Evolutionary conservation across 2,113 vertebrate species (phyloP).

Genomic region (Melanerpes aurifrons): DNA sequence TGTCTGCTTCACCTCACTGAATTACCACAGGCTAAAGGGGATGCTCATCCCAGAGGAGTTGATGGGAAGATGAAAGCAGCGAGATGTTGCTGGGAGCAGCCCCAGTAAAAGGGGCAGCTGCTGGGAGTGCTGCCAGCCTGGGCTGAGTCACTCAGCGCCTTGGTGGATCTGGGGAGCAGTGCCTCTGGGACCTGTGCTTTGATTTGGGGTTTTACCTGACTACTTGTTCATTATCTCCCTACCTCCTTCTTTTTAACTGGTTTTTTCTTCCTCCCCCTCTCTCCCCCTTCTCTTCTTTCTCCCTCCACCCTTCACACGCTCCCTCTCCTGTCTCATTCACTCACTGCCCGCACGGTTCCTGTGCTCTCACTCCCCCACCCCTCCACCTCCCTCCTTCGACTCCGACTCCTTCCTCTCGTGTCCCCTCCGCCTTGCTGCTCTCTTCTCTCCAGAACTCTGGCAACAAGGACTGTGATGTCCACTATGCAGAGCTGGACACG

Average conservation of each 20-base stretch:
- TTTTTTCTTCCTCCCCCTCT: constrained; percentile 20
- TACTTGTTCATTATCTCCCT: constrained; percentile 38
- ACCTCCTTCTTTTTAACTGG: constrained; percentile 55
- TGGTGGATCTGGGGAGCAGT: neutral
- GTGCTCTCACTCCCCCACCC: neutral
- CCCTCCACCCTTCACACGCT: neutral
- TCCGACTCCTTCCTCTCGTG: neutral
- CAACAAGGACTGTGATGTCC: constrained; percentile 88
- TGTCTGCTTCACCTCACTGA: neutral
- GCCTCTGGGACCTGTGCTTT: neutral
- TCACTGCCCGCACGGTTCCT: neutral
- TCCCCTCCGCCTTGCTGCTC: constrained; percentile 75
- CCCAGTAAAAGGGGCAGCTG: neutral
- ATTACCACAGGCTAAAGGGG: neutral
- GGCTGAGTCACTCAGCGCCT: neutral
- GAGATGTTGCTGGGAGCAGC: neutral
- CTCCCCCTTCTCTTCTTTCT: constrained; percentile 35
- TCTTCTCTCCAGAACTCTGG: constrained; percentile 89
- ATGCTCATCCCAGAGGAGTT: neutral
- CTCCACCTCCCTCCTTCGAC: neutral
- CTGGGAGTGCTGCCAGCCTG: neutral
- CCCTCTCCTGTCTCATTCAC: neutral
- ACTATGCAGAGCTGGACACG: constrained; percentile 93
- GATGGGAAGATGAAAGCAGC: neutral
- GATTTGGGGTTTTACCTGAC: constrained; percentile 29